phyloP scores from a whole-genome alignment of 2,797 vertebrate species.

The Etheostoma perlongum region DNA sequence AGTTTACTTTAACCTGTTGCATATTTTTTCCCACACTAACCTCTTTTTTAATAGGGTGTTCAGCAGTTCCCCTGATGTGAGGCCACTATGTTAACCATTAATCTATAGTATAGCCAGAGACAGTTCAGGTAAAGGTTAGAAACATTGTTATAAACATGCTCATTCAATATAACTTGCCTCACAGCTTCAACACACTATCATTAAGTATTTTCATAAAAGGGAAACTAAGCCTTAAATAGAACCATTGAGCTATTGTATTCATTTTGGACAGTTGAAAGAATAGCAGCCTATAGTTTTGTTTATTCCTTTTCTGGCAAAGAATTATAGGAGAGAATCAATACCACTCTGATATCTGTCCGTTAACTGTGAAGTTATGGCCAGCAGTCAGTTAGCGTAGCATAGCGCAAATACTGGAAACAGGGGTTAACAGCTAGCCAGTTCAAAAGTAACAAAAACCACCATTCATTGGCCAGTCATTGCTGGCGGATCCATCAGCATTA shows the following conservation, averaged over 20 bases:
- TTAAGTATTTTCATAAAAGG: background rate
- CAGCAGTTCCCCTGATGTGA: conserved; percentile 40
- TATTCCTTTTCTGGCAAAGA: background rate
- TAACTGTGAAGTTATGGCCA: background rate
- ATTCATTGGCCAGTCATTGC: no score
- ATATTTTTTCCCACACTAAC: conserved; percentile 20
- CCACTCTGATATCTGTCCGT: background rate
- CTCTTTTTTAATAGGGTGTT: conserved; percentile 39
- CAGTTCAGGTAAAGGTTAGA: conserved; percentile 15
- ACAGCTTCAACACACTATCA: background rate
- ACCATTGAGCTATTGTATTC: background rate
- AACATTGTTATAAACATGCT: background rate
- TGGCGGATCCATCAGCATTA: no score
- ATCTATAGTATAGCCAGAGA: conserved; percentile 26
- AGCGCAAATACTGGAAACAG: background rate
- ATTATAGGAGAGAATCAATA: background rate
- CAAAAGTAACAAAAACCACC: background rate
- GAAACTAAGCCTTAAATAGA: background rate
- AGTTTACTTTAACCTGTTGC: conserved; percentile 61
- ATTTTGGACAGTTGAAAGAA: background rate
- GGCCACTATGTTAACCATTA: conserved; percentile 70
- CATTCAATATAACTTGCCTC: background rate
- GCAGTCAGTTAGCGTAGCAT: background rate
- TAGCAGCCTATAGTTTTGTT: no score
- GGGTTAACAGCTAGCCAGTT: background rate